Conservation (phyloP, 2,113 vertebrate species). For the Mungos mungo region DNA sequence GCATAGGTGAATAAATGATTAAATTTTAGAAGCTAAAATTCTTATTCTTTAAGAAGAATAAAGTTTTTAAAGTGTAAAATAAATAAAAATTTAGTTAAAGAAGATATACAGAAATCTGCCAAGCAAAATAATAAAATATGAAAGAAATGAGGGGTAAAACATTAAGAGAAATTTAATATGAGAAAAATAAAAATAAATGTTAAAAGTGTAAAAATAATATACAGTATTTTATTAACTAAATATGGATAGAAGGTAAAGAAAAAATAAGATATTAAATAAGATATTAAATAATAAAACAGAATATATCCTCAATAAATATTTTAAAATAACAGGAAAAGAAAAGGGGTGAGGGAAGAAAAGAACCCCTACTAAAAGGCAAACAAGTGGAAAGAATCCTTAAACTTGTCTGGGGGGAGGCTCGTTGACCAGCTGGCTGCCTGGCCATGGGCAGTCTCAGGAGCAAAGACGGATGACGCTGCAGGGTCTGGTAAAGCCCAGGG, state of each 20-base stretch:
- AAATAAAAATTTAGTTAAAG: background rate
- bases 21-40: background rate
- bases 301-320: background rate
- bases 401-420: background rate
- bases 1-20: background rate
- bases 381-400: background rate
- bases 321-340: background rate
- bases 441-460: background rate
- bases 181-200: background rate
- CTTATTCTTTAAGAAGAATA: background rate
- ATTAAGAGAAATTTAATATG: constrained; percentile 22
- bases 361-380: background rate
- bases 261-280: background rate
- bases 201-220: background rate
- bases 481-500: background rate
- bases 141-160: background rate
- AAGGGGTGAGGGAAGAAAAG: background rate
- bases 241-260: background rate
- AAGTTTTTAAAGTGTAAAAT: background rate
- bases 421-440: background rate
- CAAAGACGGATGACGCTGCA: background rate
- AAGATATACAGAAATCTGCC: background rate
- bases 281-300: background rate
- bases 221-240: background rate
- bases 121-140: background rate